A percentile compares a stretch with the other conserved stretches of the same genome.
Conservation (phyloP, 1,140 invertebrate genomes). For the Drosophila funebris region DNA sequence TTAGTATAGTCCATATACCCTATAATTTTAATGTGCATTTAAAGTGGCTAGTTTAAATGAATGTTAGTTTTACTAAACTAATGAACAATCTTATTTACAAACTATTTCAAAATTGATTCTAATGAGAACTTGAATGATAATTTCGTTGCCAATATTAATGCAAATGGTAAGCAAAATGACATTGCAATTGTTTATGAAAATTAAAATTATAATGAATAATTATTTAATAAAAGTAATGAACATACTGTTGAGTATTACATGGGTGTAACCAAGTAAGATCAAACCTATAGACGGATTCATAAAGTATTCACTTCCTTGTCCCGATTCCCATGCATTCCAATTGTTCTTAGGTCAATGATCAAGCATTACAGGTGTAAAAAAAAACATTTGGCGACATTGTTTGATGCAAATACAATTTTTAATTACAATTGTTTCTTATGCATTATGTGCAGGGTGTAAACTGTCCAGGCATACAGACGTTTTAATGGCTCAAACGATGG, state of each 20-base stretch:
- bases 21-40: background rate
- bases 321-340: background rate
- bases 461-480: background rate
- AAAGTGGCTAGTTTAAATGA: background rate
- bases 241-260: background rate
- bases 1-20: background rate
- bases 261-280: too few relatives aligned
- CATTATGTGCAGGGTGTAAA: background rate
- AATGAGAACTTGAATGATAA: too few relatives aligned
- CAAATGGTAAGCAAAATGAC: too few relatives aligned
- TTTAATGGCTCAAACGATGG: conserved; percentile 45
- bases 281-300: too few relatives aligned
- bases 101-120: too few relatives aligned
- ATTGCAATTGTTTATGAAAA: too few relatives aligned
- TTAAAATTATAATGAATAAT: background rate
- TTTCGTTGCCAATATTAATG: too few relatives aligned
- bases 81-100: too few relatives aligned
- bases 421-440: background rate
- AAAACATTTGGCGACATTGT: background rate
- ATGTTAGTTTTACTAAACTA: background rate
- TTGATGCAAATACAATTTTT: background rate
- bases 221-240: background rate
- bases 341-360: background rate
- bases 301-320: background rate
- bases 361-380: background rate